Evolutionary conservation across 2,797 vertebrate genomes (phyloP).

Genomic region (Bothrops alternatus): DNA sequence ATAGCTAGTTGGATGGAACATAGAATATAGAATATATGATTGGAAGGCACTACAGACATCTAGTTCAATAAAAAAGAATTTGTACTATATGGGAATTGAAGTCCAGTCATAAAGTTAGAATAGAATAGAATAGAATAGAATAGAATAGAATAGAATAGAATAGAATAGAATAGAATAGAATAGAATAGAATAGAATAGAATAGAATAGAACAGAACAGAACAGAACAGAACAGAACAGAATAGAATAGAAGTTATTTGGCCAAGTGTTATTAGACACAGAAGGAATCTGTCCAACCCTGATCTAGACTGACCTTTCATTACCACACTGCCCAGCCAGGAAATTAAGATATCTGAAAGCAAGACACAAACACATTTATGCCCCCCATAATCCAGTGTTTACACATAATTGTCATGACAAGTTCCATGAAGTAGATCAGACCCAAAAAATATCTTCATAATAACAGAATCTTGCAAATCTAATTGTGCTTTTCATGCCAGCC

Average conservation of each 20-base stretch:
- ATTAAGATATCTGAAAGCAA: neutral
- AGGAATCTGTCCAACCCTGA: neutral
- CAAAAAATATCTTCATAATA: neutral
- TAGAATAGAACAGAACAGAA: no score
- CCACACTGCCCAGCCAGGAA: neutral
- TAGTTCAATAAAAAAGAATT: neutral
- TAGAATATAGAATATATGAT: neutral
- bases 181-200: no score
- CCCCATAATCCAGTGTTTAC: neutral
- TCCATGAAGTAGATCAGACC: neutral
- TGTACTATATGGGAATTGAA: neutral
- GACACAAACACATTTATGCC: neutral
- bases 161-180: no score
- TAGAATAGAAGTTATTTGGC: neutral
- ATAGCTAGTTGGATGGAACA: neutral
- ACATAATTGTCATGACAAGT: neutral
- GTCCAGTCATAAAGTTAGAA: neutral
- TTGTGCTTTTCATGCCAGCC: neutral
- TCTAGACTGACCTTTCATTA: neutral
- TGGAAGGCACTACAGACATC: no score
- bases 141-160: neutral
- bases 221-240: no score
- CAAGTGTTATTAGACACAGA: no score
- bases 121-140: no score
- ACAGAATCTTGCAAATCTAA: neutral